A percentile compares a stretch with the other conserved stretches of the same genome.
These are phyloP conservation scores for Microplitis manilae DNA, from an alignment of 2,888 invertebrate genomes.

Conservation along the genomic window DNA sequence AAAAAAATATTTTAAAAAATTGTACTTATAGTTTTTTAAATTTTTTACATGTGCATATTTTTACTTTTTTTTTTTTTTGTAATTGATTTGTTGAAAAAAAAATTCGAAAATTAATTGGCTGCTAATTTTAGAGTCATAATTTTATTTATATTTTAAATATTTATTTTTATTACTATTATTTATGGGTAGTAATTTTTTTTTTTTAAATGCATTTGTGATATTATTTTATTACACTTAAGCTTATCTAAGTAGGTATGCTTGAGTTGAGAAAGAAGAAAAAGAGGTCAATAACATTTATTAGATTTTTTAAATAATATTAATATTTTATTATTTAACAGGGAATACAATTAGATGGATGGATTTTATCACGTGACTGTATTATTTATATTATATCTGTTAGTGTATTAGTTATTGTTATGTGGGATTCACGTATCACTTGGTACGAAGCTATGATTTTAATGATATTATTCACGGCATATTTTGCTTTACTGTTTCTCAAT, in stretches of 20 bases:
- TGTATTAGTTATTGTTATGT: conserved; percentile 81
- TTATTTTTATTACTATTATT: background rate
- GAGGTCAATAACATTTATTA: background rate
- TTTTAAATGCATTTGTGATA: background rate
- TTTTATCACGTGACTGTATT: conserved; percentile 85
- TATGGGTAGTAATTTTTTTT: background rate
- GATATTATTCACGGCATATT: conserved; percentile 82
- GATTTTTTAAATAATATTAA: conserved; percentile 11
- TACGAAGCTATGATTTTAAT: conserved; percentile 84
- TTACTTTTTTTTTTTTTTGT: no score
- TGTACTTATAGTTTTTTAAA: no score
- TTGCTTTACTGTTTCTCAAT: conserved; percentile 78
- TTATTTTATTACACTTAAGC: conserved; percentile 12
- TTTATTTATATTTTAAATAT: no score
- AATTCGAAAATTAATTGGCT: no score
- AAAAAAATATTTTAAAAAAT: no score
- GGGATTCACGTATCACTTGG: conserved; percentile 86
- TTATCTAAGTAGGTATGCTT: conserved; percentile 31
- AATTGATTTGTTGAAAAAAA: no score
- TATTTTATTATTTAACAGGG: conserved; percentile 73
- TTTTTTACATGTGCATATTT: no score
- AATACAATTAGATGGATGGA: conserved; percentile 84
- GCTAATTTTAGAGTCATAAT: no score
- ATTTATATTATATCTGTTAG: conserved; percentile 84
- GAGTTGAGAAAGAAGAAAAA: background rate